phyloP scores from a whole-genome alignment of 2,888 invertebrate species.

The Gasteruption jaculator region DNA sequence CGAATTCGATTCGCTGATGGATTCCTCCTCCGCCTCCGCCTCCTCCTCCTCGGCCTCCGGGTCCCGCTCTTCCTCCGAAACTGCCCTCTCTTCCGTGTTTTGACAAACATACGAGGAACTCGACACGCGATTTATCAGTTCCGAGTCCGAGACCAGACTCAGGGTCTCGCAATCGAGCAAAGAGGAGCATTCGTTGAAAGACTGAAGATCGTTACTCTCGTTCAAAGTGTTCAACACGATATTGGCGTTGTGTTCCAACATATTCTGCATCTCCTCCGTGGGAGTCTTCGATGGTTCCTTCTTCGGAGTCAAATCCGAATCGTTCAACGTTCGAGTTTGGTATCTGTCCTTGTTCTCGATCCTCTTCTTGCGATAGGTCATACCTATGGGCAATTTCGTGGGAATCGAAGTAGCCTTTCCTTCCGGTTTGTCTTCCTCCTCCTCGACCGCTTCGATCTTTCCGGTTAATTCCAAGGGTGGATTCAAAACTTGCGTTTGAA shows the following conservation, averaged over 20 bases:
- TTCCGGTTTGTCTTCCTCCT: constrained; percentile 12
- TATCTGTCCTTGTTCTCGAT: constrained; percentile 68
- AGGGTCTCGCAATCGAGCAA: constrained; percentile 61
- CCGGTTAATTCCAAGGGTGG: constrained; percentile 36
- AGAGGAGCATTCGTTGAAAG: constrained; percentile 53
- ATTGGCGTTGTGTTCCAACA: constrained; percentile 58
- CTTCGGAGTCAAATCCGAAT: constrained; percentile 32
- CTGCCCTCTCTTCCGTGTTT: constrained; percentile 11
- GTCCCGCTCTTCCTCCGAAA: too few species aligned
- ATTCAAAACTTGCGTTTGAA: constrained; percentile 62
- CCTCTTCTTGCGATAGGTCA: constrained; percentile 23
- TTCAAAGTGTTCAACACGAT: constrained; percentile 56
- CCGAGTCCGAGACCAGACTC: constrained; percentile 67
- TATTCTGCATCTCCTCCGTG: constrained; percentile 51
- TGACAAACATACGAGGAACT: constrained; percentile 9
- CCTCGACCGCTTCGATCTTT: constrained; percentile 3
- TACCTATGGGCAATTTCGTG: constrained; percentile 29
- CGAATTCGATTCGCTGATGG: constrained; percentile 25
- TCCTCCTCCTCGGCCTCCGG: constrained; percentile 23
- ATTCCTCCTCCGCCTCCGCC: constrained; percentile 29
- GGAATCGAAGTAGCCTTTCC: constrained; percentile 34
- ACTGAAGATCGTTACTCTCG: constrained; percentile 49
- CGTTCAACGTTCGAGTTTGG: constrained; percentile 66
- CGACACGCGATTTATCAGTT: constrained; percentile 15
- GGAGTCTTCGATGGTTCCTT: constrained; percentile 5